Conservation (phyloP, 1,140 invertebrate genomes). For the Drosophila sucinea region DNA sequence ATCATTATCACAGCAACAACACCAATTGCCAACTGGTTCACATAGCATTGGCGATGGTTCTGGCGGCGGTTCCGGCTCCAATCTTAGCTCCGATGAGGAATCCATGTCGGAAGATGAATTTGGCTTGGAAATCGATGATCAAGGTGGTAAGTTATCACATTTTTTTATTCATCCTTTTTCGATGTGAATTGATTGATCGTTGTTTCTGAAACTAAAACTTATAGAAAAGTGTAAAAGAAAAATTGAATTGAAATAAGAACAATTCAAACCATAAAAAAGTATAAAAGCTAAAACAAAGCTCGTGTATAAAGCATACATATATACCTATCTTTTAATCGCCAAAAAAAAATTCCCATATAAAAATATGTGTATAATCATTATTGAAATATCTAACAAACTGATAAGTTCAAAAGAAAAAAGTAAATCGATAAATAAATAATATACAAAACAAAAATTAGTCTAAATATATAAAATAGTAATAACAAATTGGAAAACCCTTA, state of each 20-base stretch:
- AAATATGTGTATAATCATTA: too few relatives aligned
- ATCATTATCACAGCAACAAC: conserved; percentile 39
- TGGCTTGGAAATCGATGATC: conserved; percentile 68
- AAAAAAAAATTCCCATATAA: too few relatives aligned
- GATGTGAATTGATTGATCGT: conserved; percentile 12
- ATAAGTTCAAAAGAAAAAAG: too few relatives aligned
- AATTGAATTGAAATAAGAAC: background rate
- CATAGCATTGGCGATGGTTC: conserved; percentile 44
- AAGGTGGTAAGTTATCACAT: conserved; percentile 56
- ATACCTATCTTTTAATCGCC: too few relatives aligned
- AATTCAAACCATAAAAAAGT: background rate
- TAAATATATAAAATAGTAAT: background rate
- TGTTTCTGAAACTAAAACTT: conserved; percentile 20
- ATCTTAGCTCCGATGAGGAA: conserved; percentile 70
- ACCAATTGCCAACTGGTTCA: conserved; percentile 32
- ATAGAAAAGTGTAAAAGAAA: background rate
- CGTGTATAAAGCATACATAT: too few relatives aligned
- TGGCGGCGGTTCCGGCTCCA: conserved; percentile 36
- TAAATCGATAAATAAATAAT: background rate
- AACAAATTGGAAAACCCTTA: too few relatives aligned
- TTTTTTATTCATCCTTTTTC: background rate
- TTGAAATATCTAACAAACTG: too few relatives aligned
- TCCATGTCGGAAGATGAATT: conserved; percentile 76
- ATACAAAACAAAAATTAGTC: background rate
- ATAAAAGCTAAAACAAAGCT: background rate